phyloP scores from a whole-genome alignment of 2,113 vertebrate species.

The Psilopsiagon aymara region DNA sequence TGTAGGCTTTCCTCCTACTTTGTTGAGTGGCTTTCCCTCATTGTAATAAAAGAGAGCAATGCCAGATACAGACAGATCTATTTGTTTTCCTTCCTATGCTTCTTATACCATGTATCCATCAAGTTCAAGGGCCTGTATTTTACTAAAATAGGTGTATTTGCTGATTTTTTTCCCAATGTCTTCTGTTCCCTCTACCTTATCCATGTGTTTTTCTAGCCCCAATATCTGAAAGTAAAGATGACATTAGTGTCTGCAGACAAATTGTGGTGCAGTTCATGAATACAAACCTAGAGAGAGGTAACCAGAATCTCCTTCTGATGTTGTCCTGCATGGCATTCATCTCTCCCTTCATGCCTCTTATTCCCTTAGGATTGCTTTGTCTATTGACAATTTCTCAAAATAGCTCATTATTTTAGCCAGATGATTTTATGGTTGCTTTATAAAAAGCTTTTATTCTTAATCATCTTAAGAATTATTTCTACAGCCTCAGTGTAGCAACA shows the following conservation, averaged over 20 bases:
- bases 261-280: not conserved
- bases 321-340: not conserved
- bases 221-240: not conserved
- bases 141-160: not conserved
- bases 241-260: not conserved
- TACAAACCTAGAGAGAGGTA: not conserved
- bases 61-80: not conserved
- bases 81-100: not conserved
- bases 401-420: slow-evolving; percentile 28
- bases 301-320: not conserved
- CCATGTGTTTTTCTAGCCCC: not conserved
- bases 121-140: not conserved
- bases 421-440: not conserved
- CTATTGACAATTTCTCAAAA: not conserved
- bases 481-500: not conserved
- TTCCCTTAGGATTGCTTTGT: not conserved
- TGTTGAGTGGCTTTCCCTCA: not conserved
- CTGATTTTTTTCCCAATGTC: not conserved
- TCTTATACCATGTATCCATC: not conserved
- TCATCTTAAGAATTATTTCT: not conserved
- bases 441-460: not conserved
- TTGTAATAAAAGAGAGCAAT: not conserved
- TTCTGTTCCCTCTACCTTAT: not conserved
- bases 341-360: not conserved
- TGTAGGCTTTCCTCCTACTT: not conserved